These are phyloP conservation scores for Plectropomus leopardus DNA, from an alignment of 2,113 vertebrate species.

Conservation along the genomic window DNA sequence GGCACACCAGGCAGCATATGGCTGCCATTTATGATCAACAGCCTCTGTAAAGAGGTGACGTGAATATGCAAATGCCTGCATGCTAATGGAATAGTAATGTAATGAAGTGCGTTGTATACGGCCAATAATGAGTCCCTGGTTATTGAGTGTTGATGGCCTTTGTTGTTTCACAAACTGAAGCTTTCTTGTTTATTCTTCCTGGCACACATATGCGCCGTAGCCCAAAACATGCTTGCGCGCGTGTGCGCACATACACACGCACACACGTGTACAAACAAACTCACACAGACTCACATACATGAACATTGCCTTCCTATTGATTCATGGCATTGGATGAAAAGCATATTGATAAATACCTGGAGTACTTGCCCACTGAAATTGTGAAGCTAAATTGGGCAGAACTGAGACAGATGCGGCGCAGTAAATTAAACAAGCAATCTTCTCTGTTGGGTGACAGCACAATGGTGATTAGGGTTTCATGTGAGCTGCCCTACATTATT, in stretches of 20 bases:
- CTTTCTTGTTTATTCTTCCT: slow-evolving; percentile 60
- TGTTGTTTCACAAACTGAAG: slow-evolving; percentile 68
- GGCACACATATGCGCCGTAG: slow-evolving; percentile 33
- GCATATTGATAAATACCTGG: slow-evolving; percentile 80
- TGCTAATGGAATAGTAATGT: slow-evolving; percentile 82
- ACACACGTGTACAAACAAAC: no score
- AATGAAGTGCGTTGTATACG: slow-evolving; percentile 76
- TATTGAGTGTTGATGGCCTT: slow-evolving; percentile 77
- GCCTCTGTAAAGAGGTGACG: slow-evolving; percentile 70
- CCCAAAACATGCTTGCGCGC: not conserved
- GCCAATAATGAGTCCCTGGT: slow-evolving; percentile 77
- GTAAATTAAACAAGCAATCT: slow-evolving; percentile 87
- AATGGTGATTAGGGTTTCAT: slow-evolving; percentile 85
- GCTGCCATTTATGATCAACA: slow-evolving; percentile 82
- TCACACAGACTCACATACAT: slow-evolving; percentile 46
- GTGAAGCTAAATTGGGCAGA: slow-evolving; percentile 84
- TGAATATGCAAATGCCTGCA: slow-evolving; percentile 78
- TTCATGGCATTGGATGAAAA: slow-evolving; percentile 70
- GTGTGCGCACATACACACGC: not conserved
- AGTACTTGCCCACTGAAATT: slow-evolving; percentile 73
- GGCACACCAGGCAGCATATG: slow-evolving; percentile 76
- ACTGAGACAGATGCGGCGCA: slow-evolving; percentile 83
- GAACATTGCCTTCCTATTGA: slow-evolving; percentile 68
- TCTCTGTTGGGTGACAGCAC: slow-evolving; percentile 84
- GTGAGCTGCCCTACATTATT: slow-evolving; percentile 83